Evolutionary conservation across 2,797 vertebrate species (phyloP).

Genomic region (Phrynocephalus guinanensis): DNA sequence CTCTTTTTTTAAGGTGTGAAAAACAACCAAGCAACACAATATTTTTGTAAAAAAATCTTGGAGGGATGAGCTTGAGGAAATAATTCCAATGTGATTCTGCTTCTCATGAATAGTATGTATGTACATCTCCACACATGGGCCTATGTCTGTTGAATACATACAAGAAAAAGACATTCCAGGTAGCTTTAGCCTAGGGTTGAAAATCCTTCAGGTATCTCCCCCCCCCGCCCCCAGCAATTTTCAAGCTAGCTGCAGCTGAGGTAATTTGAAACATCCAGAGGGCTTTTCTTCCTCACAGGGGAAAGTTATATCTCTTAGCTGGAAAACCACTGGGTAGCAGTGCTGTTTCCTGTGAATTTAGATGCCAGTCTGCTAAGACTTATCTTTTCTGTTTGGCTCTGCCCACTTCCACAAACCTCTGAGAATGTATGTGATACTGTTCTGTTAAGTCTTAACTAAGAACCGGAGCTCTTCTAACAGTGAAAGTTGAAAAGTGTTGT

Average conservation of each 20-base stretch:
- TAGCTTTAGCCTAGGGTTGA: neutral
- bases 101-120: constrained; percentile 26
- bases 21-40: constrained; percentile 21
- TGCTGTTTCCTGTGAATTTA: neutral
- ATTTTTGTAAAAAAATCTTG: neutral
- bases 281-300: neutral
- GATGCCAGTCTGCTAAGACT: neutral
- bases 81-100: constrained; percentile 39
- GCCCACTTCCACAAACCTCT: neutral
- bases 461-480: neutral
- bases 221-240: neutral
- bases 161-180: constrained; percentile 16
- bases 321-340: neutral
- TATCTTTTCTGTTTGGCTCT: neutral
- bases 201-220: neutral
- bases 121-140: too few species aligned
- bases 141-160: constrained; percentile 22
- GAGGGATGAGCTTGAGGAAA: constrained; percentile 23
- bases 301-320: neutral
- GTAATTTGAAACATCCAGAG: constrained; percentile 2
- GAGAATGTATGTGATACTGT: neutral
- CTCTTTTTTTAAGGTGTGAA: neutral
- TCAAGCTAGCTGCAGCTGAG: constrained; percentile 8
- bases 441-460: neutral
- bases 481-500: neutral